phyloP scores from a whole-genome alignment of 2,888 invertebrate species.

The Hirudinaria manillensis region DNA sequence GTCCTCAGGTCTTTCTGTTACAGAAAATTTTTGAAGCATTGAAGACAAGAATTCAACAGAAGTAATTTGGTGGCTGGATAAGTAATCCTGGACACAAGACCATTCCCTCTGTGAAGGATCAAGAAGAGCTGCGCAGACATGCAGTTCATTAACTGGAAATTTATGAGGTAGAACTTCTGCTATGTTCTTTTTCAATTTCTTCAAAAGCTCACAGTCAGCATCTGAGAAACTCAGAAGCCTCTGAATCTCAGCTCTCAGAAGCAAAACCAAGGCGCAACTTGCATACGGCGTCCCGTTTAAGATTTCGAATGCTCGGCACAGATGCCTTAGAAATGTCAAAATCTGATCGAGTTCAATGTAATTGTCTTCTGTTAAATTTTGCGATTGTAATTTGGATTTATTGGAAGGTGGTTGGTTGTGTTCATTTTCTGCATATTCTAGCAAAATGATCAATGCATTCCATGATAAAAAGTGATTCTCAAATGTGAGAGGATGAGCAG shows the following conservation, averaged over 20 bases:
- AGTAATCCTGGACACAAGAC: slow-evolving; percentile 2
- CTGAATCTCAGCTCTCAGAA: slow-evolving; percentile 20
- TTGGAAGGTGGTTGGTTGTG: neutral
- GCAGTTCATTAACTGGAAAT: slow-evolving; percentile 22
- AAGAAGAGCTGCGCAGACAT: slow-evolving; percentile 23
- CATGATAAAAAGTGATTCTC: neutral
- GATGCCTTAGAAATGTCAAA: neutral
- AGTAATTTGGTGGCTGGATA: neutral
- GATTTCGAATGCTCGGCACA: slow-evolving; percentile 14
- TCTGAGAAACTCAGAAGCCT: neutral
- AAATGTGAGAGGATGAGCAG: neutral
- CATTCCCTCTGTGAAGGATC: slow-evolving; percentile 19
- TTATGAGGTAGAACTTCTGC: neutral
- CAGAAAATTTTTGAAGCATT: neutral
- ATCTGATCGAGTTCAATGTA: neutral
- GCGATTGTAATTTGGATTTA: neutral
- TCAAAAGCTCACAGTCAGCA: neutral
- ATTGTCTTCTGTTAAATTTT: slow-evolving; percentile 6
- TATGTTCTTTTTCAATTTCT: slow-evolving; percentile 11
- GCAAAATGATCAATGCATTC: neutral
- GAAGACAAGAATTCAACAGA: slow-evolving; percentile 11
- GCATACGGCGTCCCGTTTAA: slow-evolving; percentile 19
- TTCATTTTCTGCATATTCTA: neutral
- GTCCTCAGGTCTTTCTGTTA: neutral
- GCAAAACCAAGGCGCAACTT: slow-evolving; percentile 1